phyloP scores from a whole-genome alignment of 2,888 invertebrate species.

The Loripinus fragilis region DNA sequence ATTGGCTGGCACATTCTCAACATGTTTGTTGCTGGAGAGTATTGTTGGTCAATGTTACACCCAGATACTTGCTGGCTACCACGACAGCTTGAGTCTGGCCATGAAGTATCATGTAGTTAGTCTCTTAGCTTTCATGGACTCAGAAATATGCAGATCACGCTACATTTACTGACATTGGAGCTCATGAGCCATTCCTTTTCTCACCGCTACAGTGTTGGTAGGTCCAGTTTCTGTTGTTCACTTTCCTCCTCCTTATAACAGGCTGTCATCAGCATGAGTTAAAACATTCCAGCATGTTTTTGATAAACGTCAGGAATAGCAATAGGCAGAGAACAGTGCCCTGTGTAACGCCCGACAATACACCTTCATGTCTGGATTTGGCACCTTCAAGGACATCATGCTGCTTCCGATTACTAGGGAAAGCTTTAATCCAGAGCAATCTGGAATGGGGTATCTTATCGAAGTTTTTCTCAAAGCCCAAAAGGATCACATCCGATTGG shows the following conservation, averaged over 20 bases:
- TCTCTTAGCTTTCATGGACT: conserved; percentile 11
- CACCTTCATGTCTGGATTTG: background rate
- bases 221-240: conserved; percentile 8
- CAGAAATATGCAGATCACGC: conserved; percentile 13
- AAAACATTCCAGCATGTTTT: conserved; percentile 13
- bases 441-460: background rate
- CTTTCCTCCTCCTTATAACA: conserved; percentile 27
- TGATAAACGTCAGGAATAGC: background rate
- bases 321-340: background rate
- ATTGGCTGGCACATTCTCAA: too few species aligned
- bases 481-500: background rate
- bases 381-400: background rate
- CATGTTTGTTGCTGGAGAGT: too few species aligned
- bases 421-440: background rate
- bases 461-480: background rate
- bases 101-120: background rate
- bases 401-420: background rate
- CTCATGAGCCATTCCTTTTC: background rate
- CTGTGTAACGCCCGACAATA: background rate
- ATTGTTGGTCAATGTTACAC: conserved; percentile 1
- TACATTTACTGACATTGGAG: conserved; percentile 22
- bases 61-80: conserved; percentile 12
- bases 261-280: conserved; percentile 11
- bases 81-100: conserved; percentile 7
- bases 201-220: conserved; percentile 1